A percentile compares a stretch with the other conserved stretches of the same genome.
Evolutionary conservation across 1,140 invertebrate species (phyloP).

Genomic region (Amphibalanus amphitrite): DNA sequence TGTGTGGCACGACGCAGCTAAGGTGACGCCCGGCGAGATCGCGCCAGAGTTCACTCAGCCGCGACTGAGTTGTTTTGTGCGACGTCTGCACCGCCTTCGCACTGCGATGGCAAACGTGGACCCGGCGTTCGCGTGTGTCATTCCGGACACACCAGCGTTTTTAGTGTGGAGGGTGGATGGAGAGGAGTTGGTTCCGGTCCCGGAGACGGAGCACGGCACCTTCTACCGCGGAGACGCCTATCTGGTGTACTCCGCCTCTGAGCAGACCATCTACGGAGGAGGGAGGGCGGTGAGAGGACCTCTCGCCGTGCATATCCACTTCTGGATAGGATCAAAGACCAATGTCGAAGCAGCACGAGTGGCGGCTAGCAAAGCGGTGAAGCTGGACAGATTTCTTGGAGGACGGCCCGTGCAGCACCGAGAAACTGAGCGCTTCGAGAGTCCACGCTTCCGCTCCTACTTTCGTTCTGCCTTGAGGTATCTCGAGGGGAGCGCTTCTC

Average conservation of each 20-base stretch:
- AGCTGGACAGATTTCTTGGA: constrained; percentile 60
- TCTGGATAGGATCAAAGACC: constrained; percentile 67
- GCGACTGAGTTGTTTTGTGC: too few species aligned
- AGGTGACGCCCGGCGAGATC: too few species aligned
- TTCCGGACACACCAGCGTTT: constrained; percentile 50
- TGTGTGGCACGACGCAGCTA: too few species aligned
- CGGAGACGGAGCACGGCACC: constrained; percentile 57
- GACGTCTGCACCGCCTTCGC: too few species aligned
- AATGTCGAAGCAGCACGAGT: constrained; percentile 55
- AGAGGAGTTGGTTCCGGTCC: constrained; percentile 52
- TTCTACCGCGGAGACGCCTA: constrained; percentile 75
- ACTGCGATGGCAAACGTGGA: constrained; percentile 17
- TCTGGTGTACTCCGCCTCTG: constrained; percentile 59
- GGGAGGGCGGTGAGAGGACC: constrained; percentile 17
- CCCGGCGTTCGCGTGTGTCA: constrained; percentile 49
- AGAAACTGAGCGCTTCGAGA: constrained; percentile 66
- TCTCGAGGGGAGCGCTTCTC: constrained; percentile 37
- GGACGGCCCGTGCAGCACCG: constrained; percentile 55
- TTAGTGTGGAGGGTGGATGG: constrained; percentile 62
- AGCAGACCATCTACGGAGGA: constrained; percentile 22
- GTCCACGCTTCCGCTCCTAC: constrained; percentile 60
- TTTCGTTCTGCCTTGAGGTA: constrained; percentile 30
- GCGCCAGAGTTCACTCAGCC: too few species aligned
- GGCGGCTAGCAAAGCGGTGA: constrained; percentile 63
- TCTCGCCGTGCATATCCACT: constrained; percentile 49